These are phyloP conservation scores for Dendrolimus pini DNA, from an alignment of 2,888 invertebrate genomes.

Conservation along the genomic window DNA sequence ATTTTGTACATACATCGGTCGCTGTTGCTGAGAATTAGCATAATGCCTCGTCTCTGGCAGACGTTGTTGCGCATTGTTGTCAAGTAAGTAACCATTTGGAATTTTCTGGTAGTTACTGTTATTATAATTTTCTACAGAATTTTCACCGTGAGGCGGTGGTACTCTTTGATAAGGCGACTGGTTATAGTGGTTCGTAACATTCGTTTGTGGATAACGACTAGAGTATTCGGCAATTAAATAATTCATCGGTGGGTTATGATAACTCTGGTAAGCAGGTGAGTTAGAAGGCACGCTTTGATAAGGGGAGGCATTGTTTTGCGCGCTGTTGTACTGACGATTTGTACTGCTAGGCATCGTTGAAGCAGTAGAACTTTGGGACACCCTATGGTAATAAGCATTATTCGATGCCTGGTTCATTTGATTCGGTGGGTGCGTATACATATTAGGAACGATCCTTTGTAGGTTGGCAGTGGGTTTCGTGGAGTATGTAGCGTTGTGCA, in stretches of 20 bases:
- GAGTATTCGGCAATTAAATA: conserved; percentile 66
- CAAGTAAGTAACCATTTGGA: conserved; percentile 52
- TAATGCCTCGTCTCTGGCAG: conserved; percentile 46
- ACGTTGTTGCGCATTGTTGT: conserved; percentile 39
- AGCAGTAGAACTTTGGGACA: conserved; percentile 43
- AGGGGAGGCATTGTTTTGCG: conserved; percentile 43
- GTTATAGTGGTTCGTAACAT: conserved; percentile 48
- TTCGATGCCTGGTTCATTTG: conserved; percentile 48
- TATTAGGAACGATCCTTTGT: conserved; percentile 52
- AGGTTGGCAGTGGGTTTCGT: conserved; percentile 45
- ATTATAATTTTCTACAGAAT: conserved; percentile 50
- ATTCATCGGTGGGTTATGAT: conserved; percentile 71
- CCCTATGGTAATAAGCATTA: conserved; percentile 61
- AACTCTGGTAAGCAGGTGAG: conserved; percentile 64
- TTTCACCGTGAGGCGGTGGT: conserved; percentile 74
- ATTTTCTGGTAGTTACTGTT: conserved; percentile 56
- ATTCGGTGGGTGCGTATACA: conserved; percentile 53
- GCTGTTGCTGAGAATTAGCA: conserved; percentile 48
- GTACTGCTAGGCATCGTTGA: conserved; percentile 29
- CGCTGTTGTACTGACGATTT: conserved; percentile 41
- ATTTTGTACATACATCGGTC: conserved; percentile 55
- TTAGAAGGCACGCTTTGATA: conserved; percentile 70
- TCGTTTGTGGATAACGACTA: conserved; percentile 65
- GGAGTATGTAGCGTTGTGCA: conserved; percentile 43
- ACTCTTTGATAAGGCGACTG: conserved; percentile 78